These are phyloP conservation scores for Chironomus striatipennis DNA, from an alignment of 1,140 invertebrate species.

Conservation along the genomic window DNA sequence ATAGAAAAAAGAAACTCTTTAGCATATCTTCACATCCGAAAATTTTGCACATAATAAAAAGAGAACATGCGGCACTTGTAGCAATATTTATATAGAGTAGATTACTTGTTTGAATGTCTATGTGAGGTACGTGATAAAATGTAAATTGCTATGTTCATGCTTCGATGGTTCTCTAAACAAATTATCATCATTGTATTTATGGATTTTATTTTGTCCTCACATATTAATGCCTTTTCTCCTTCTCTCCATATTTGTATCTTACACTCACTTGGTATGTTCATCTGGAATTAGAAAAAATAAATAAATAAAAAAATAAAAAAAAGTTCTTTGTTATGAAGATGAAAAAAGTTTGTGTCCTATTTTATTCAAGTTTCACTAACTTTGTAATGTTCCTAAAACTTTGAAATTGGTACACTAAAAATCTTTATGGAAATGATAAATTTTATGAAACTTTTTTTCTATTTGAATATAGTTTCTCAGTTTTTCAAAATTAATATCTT, in stretches of 20 bases:
- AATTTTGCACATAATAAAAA: no score
- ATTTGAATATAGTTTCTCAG: no score
- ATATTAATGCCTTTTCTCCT: not conserved
- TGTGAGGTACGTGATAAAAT: conserved; percentile 18
- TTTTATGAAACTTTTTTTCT: no score
- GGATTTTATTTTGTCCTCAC: conserved; percentile 1
- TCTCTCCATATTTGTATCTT: not conserved
- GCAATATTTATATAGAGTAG: not conserved
- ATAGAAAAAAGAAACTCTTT: not conserved
- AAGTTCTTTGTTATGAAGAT: no score
- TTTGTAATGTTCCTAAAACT: no score
- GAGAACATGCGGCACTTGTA: no score
- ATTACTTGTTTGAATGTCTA: conserved; percentile 13
- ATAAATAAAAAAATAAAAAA: not conserved
- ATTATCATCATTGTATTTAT: conserved; percentile 3
- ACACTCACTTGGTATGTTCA: not conserved
- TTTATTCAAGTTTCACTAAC: no score
- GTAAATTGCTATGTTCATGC: conserved; percentile 13
- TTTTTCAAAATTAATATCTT: not conserved
- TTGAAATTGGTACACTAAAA: no score
- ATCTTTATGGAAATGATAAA: no score
- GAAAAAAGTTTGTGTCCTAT: no score
- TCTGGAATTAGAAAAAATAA: not conserved
- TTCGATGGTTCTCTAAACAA: conserved; percentile 18
- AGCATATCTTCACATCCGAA: not conserved